Base-by-base conservation (phyloP, 2,797 vertebrate genomes). In the Spea hammondii region DNA sequence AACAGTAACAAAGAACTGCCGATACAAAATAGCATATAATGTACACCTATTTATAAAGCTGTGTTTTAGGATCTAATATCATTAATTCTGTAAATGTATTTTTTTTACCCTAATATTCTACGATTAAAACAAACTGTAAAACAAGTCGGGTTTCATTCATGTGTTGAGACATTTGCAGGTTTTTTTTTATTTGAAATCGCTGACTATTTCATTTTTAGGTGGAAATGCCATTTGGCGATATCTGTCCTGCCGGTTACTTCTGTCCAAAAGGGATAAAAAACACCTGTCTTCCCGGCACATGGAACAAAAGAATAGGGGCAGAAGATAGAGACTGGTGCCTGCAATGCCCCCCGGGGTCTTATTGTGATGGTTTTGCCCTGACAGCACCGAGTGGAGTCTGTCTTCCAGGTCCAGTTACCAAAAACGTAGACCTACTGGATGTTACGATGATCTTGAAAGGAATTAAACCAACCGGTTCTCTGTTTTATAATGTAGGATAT, bases 241-340 rank as follows among this genome's bases (percentile, higher is more conserved):
- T 95, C 50, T 98, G 96, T 82, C 91, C 92, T 2, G 85, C 70
- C 0, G 96, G 95, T 0, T 90, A 92, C 79, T 87, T 94, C 72
- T 98, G 95, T 80, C 94, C 92, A 4, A 82, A 71, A 74, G 96
- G 95, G 80, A 95, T 94, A 0, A 84, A 82, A 53, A 85, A 90
- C 76, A 92, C 95, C 0, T 99, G 96, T 74, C 94, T 94, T 6
- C 65, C 79, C 44, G 96, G 96, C 49, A 95, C 93, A 65, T 96
- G 94, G 94, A 96, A 94, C 0, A 86, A 87, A 50, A 85, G 85
- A 45, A 85, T 88, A 7, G 95, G 95, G 76, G 92, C 92, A 13
- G 89, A 70, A 1, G 92, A 93, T 48, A 57, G 85, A 51, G 90
- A 89, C 0, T 92, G 91, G 84, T 97, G 95, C 79, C 88, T 89